Percentiles rank a stretch among this genome's conserved stretches.
Conservation (phyloP, 1,140 invertebrate genomes). For the Diorhabda elongata region DNA sequence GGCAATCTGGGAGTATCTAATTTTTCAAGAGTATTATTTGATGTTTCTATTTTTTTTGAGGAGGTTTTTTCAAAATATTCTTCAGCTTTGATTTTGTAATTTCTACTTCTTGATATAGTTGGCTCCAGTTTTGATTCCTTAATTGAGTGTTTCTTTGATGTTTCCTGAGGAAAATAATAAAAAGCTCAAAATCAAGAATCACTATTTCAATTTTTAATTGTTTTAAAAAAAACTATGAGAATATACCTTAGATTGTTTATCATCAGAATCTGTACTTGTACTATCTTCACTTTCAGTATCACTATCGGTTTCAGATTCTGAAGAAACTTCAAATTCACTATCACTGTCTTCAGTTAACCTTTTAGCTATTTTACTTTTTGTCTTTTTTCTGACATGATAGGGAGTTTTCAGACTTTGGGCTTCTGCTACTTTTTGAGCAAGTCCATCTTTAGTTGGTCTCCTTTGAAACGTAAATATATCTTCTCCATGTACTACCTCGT, state of each 20-base stretch:
- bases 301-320: slow-evolving; percentile 16
- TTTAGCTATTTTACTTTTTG: slow-evolving; percentile 23
- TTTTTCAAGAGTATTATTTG: slow-evolving; percentile 74
- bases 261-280: slow-evolving; percentile 3
- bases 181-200: too few species aligned
- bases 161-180: background rate
- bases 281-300: slow-evolving; percentile 26
- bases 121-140: slow-evolving; percentile 13
- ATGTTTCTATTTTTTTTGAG: slow-evolving; percentile 64
- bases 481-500: slow-evolving; percentile 31
- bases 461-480: slow-evolving; percentile 36
- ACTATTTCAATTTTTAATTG: too few species aligned
- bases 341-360: slow-evolving; percentile 28
- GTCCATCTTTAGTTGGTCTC: slow-evolving; percentile 24
- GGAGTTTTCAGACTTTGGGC: slow-evolving; percentile 29
- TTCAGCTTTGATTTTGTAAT: slow-evolving; percentile 60
- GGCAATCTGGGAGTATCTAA: slow-evolving; percentile 68
- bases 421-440: slow-evolving; percentile 28
- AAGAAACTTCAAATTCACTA: slow-evolving; percentile 32
- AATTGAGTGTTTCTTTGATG: background rate
- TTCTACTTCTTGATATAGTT: slow-evolving; percentile 22
- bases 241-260: slow-evolving; percentile 12
- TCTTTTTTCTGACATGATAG: slow-evolving; percentile 24
- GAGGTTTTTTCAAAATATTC: slow-evolving; percentile 62
- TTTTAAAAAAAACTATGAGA: too few species aligned